Conservation (phyloP, 2,888 invertebrate species). For the Sinhomidia bicolor region DNA sequence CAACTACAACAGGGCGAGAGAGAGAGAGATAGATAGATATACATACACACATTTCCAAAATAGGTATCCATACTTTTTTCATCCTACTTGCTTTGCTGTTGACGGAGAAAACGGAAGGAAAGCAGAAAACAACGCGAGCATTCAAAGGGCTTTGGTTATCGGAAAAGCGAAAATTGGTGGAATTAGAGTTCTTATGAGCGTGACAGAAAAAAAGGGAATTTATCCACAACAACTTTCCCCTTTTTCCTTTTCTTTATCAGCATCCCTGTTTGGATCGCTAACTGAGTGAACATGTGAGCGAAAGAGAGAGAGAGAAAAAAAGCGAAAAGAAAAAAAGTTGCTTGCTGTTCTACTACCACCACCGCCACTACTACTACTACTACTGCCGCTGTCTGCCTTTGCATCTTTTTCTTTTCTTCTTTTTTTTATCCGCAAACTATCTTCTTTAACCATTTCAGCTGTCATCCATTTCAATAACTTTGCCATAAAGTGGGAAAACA, state of each 20-base stretch:
- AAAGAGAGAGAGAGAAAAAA: conserved; percentile 17
- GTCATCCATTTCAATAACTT: conserved; percentile 63
- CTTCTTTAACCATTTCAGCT: conserved; percentile 34
- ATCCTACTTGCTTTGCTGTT: background rate
- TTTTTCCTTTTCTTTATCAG: conserved; percentile 24
- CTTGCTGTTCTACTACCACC: background rate
- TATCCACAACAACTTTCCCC: conserved; percentile 63
- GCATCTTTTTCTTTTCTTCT: background rate
- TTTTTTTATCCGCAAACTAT: conserved; percentile 35
- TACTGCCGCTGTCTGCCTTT: background rate
- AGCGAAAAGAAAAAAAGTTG: background rate
- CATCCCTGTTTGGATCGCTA: background rate
- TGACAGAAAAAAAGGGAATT: conserved; percentile 59
- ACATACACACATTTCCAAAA: background rate
- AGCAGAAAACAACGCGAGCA: conserved; percentile 53
- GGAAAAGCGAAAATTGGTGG: conserved; percentile 70
- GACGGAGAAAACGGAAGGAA: conserved; percentile 55
- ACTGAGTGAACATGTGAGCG: no score
- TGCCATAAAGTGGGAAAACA: conserved; percentile 60
- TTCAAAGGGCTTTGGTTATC: conserved; percentile 49
- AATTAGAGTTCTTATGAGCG: conserved; percentile 67
- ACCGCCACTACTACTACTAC: background rate
- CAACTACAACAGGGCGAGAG: conserved; percentile 15
- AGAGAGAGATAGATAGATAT: no score
- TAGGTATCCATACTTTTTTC: conserved; percentile 10